A percentile compares a stretch with the other conserved stretches of the same genome.
Evolutionary conservation across 2,888 invertebrate genomes (phyloP).

Genomic region (Brenthis daphne): DNA sequence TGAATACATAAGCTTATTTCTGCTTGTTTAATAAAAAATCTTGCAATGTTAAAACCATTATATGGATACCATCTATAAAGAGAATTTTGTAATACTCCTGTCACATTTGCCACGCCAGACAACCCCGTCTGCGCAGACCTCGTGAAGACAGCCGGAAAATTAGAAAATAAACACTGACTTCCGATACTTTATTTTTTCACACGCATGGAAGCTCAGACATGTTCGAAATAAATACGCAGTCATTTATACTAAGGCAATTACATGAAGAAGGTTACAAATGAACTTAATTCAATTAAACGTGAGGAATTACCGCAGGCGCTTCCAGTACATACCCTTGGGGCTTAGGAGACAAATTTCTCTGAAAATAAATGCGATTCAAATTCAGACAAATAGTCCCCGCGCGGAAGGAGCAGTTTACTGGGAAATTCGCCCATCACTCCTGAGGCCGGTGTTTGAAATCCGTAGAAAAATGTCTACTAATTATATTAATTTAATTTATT

Average conservation of each 20-base stretch:
- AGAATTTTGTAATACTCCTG: conserved; percentile 60
- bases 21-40: background rate
- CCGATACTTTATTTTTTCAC: conserved; percentile 34
- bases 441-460: conserved; percentile 59
- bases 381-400: conserved; percentile 80
- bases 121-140: conserved; percentile 51
- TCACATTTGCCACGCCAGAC: conserved; percentile 60
- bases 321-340: conserved; percentile 65
- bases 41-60: conserved; percentile 24
- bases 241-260: conserved; percentile 36
- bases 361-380: conserved; percentile 81
- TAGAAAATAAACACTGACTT: conserved; percentile 70
- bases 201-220: conserved; percentile 24
- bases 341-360: conserved; percentile 79
- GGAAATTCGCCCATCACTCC: conserved; percentile 80
- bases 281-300: conserved; percentile 75
- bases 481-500: conserved; percentile 45
- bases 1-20: too few species aligned
- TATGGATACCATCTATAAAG: conserved; percentile 49
- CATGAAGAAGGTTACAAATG: conserved; percentile 43
- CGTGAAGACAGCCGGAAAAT: conserved; percentile 79
- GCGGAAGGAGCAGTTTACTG: conserved; percentile 78
- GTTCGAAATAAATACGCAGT: conserved; percentile 25
- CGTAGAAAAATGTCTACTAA: conserved; percentile 44
- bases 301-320: conserved; percentile 63